Percentiles rank a stretch among this genome's conserved stretches.
Evolutionary conservation across 2,113 vertebrate species (phyloP).

Genomic region (Neolamprologus cancellatus): DNA sequence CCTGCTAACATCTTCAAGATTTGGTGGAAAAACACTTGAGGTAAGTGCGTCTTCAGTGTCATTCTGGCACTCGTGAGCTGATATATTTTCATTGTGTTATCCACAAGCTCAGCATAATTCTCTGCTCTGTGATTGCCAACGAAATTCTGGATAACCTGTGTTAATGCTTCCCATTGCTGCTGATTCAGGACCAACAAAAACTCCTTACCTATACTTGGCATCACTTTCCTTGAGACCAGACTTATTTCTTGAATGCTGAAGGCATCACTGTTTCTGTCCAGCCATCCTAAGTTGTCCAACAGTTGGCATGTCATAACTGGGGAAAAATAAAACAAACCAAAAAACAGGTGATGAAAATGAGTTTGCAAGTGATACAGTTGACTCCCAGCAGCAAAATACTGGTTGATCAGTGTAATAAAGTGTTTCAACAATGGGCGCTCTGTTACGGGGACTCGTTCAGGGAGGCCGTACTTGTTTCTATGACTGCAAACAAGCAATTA

Average conservation of each 20-base stretch:
- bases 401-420: neutral
- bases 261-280: neutral
- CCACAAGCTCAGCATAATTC: neutral
- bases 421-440: neutral
- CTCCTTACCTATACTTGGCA: neutral
- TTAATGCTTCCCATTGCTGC: neutral
- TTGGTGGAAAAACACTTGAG: neutral
- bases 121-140: neutral
- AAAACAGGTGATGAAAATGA: neutral
- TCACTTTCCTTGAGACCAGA: neutral
- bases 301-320: neutral
- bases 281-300: neutral
- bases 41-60: neutral
- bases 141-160: neutral
- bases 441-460: neutral
- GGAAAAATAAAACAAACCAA: accelerated
- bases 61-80: neutral
- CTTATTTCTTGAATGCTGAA: neutral
- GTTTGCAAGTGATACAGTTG: neutral
- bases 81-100: neutral
- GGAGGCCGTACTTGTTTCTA: neutral
- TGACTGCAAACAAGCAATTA: neutral
- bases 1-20: neutral
- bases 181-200: neutral
- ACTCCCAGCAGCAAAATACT: neutral